Conservation (phyloP, 2,888 invertebrate species). For the Patella depressa region DNA sequence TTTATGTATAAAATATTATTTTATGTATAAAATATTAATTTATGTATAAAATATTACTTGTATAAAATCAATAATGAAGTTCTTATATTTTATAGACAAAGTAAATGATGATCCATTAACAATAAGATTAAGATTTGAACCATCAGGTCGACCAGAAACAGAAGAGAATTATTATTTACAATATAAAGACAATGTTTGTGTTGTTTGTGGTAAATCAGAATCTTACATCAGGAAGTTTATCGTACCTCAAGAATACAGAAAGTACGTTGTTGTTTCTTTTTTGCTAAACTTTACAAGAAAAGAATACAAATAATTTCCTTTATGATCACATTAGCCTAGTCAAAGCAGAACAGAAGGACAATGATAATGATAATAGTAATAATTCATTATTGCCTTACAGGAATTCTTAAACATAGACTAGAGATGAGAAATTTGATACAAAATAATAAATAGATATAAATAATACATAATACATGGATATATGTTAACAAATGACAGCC, state of each 20-base stretch:
- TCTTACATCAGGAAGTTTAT: slow-evolving; percentile 84
- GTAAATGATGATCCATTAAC: slow-evolving; percentile 76
- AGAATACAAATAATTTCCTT: no score
- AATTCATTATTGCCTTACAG: no score
- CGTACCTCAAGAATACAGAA: slow-evolving; percentile 87
- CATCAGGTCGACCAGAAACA: slow-evolving; percentile 79
- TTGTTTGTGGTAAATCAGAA: slow-evolving; percentile 81
- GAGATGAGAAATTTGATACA: no score
- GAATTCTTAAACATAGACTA: no score
- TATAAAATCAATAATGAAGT: neutral
- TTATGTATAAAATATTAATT: neutral
- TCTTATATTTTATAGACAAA: slow-evolving; percentile 62
- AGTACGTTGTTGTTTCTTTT: slow-evolving; percentile 64
- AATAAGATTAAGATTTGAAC: slow-evolving; percentile 83
- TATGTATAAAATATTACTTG: neutral
- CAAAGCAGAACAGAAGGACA: no score
- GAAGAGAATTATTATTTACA: slow-evolving; percentile 81
- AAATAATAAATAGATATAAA: no score
- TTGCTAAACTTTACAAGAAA: no score
- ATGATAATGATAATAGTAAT: no score
- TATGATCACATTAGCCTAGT: no score
- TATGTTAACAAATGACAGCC: no score
- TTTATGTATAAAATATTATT: no score
- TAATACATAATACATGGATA: no score
- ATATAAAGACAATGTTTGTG: slow-evolving; percentile 82